Evolutionary conservation across 2,888 invertebrate genomes (phyloP), one percentile per base, ranked within the genome.

Genomic region (Melanotus villosus): DNA sequence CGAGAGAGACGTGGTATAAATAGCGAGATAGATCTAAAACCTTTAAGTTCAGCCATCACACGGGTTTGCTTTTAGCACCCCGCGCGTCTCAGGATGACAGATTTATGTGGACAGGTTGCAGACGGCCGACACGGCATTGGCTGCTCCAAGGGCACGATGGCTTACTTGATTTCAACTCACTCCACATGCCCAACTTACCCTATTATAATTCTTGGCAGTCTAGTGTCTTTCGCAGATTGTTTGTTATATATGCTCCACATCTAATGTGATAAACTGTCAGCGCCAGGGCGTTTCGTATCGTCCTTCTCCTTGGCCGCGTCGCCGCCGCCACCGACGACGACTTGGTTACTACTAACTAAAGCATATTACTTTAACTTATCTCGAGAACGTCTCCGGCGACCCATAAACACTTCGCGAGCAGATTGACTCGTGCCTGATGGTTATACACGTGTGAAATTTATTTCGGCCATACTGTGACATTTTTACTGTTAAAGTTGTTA

Each of bases 71-170:
- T 80, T 81, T 81, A 81, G 80, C 80, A 77, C 78, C 79, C 80
- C 78, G 76, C 78, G 80, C 81, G 82, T 82, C 83, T 78, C 76
- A 72, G 77, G 82, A 77, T 84, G 85, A 84, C 85, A 84, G 84
- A 85, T 85, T 85, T 85, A 85, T 84, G 84, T 83, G 84, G 84
- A 84, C 84, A 84, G 84, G 84, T 84, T 83, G 81, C 81, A 83
- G 84, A 84, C 84, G 82, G 80, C 80, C 80, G 79, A 76, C 77
- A 78, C 79, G 76, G 76, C 78, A 77, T 78, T 78, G 79, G 78
- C 76, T 74, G 76, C 63, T 73, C 76, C 75, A 75, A 73, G 75
- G 75, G 74, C 75, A 75, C 69, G 65, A 68, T 71, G 71, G 65
- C 65, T 65, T 68, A 69, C 68, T 69, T 21, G 62, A 59, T 63